These are phyloP conservation scores for Epinotia demarniana DNA, from an alignment of 2,888 invertebrate species.

Conservation along the genomic window DNA sequence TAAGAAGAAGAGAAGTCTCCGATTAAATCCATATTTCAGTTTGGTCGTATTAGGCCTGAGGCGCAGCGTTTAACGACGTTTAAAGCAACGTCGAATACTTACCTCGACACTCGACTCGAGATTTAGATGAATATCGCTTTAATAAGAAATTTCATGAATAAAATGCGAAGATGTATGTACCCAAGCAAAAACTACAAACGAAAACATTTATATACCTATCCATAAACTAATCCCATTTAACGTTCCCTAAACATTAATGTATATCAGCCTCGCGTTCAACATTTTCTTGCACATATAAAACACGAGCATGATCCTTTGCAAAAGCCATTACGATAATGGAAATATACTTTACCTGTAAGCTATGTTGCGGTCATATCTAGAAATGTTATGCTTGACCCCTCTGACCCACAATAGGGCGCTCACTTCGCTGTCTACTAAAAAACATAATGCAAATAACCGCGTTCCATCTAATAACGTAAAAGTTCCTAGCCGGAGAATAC, in stretches of 20 bases:
- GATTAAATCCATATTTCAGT: background rate
- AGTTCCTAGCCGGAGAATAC: conserved; percentile 32
- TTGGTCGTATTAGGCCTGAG: background rate
- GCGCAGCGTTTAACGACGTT: background rate
- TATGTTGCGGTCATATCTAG: conserved; percentile 25
- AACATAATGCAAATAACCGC: conserved; percentile 35
- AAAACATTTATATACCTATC: background rate
- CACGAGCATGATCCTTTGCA: conserved; percentile 42
- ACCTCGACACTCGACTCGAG: background rate
- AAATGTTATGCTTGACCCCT: conserved; percentile 19
- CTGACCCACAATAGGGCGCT: conserved; percentile 34
- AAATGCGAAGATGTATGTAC: background rate
- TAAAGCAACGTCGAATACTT: background rate
- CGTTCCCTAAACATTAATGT: conserved; percentile 2
- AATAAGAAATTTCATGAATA: background rate
- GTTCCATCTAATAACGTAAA: conserved; percentile 42
- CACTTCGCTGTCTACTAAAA: conserved; percentile 34
- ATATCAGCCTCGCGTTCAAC: conserved; percentile 20
- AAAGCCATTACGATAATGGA: conserved; percentile 44
- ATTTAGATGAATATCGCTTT: background rate
- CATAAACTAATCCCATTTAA: conserved; percentile 32
- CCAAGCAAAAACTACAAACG: background rate
- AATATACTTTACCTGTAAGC: conserved; percentile 38
- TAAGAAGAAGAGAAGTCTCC: background rate
- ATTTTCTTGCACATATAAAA: conserved; percentile 39